These are phyloP conservation scores for Myotis lucifugus DNA, from an alignment of 2,113 vertebrate genomes.

Conservation along the genomic window DNA sequence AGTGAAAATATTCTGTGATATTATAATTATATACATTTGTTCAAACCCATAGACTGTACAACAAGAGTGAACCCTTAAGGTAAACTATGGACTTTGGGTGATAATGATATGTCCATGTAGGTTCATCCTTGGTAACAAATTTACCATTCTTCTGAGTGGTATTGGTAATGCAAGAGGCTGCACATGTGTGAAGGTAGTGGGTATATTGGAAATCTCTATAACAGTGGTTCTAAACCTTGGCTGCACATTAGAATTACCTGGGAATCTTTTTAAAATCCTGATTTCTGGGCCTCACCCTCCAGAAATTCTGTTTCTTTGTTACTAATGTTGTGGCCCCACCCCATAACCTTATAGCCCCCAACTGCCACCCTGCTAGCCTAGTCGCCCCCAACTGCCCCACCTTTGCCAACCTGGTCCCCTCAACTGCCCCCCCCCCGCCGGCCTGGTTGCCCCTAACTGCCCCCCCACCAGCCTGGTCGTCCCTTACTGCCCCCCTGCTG, in stretches of 20 bases:
- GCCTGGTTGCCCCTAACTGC: too few relatives aligned
- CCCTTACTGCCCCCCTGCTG: too few relatives aligned
- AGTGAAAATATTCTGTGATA: not conserved
- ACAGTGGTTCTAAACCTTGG: not conserved
- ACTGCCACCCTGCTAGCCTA: too few relatives aligned
- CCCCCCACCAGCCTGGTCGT: fast-evolving
- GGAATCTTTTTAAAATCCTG: too few relatives aligned
- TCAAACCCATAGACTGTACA: not conserved
- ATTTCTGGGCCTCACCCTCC: too few relatives aligned
- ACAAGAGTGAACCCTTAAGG: not conserved
- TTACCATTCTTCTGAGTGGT: not conserved
- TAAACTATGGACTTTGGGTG: not conserved
- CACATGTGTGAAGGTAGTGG: not conserved
- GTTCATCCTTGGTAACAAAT: not conserved
- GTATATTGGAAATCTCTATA: not conserved
- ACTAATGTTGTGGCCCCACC: too few relatives aligned
- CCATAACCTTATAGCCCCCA: too few relatives aligned
- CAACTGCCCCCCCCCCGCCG: too few relatives aligned
- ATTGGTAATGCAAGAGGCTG: not conserved
- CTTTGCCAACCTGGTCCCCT: too few relatives aligned
- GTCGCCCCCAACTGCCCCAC: too few relatives aligned
- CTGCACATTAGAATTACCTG: too few relatives aligned
- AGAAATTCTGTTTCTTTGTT: too few relatives aligned
- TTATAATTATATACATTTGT: not conserved
- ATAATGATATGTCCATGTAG: not conserved